A percentile compares a stretch with the other conserved stretches of the same genome.
Conservation (phyloP, 2,113 vertebrate genomes). For the Oncorhynchus kisutch region DNA sequence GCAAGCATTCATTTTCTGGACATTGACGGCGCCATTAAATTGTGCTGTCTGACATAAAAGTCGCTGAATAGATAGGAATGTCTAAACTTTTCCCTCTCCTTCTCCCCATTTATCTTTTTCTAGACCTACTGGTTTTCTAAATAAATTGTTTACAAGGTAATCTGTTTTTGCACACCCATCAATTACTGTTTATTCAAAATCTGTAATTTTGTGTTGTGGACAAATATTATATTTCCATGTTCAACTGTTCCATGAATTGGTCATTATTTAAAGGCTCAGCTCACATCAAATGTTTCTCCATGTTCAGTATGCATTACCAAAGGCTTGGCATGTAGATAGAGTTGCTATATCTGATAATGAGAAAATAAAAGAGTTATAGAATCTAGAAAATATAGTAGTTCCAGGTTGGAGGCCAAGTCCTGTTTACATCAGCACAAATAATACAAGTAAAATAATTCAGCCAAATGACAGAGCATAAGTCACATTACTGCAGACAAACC, state of each 20-base stretch:
- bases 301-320: background rate
- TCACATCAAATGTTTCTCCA: background rate
- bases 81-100: conserved; percentile 56
- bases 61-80: conserved; percentile 61
- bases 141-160: background rate
- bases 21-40: conserved; percentile 58
- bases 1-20: conserved; percentile 59
- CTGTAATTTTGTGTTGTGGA: background rate
- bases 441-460: no score
- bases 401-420: no score
- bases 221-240: background rate
- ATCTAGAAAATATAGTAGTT: no score
- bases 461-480: background rate
- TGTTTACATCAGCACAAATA: no score
- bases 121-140: background rate
- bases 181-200: background rate
- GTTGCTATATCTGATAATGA: background rate
- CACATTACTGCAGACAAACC: background rate
- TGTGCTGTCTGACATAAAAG: conserved; percentile 66
- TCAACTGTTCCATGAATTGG: background rate
- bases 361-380: no score
- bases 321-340: background rate
- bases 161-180: background rate
- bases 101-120: conserved; percentile 48
- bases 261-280: background rate